These are phyloP conservation scores for Silurus meridionalis DNA, from an alignment of 2,113 vertebrate species.

Conservation along the genomic window DNA sequence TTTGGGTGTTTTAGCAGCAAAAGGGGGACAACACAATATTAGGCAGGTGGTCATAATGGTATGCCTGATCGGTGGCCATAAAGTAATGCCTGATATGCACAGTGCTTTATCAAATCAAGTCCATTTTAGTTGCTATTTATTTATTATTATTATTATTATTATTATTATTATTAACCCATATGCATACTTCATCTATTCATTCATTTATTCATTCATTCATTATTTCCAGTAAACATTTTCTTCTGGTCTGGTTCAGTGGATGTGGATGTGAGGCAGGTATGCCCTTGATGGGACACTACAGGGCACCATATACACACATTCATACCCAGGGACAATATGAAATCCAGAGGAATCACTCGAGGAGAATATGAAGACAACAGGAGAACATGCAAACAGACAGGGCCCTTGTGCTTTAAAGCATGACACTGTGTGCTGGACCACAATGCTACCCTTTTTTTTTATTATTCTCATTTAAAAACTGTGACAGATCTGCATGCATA, in stretches of 20 bases:
- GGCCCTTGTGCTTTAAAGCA: background rate
- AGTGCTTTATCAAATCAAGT: background rate
- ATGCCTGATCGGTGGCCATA: too few relatives aligned
- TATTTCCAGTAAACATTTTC: background rate
- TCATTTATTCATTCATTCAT: background rate
- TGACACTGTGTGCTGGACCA: background rate
- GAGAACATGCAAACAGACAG: background rate
- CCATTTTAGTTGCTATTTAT: too few relatives aligned
- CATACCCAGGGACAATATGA: background rate
- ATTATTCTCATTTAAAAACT: background rate
- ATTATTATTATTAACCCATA: background rate
- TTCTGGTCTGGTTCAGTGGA: background rate
- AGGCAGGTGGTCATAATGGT: too few relatives aligned
- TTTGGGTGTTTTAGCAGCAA: too few relatives aligned
- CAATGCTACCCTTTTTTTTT: background rate
- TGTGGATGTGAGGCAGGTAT: background rate
- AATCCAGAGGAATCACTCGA: background rate
- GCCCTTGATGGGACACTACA: background rate
- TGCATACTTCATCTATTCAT: background rate
- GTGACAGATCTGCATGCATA: background rate
- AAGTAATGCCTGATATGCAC: background rate
- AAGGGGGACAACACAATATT: too few relatives aligned
- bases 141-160: background rate
- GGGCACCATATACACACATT: background rate
- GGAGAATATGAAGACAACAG: background rate